Evolutionary conservation across 2,888 invertebrate genomes (phyloP).

Genomic region (Galerucella pusilla): DNA sequence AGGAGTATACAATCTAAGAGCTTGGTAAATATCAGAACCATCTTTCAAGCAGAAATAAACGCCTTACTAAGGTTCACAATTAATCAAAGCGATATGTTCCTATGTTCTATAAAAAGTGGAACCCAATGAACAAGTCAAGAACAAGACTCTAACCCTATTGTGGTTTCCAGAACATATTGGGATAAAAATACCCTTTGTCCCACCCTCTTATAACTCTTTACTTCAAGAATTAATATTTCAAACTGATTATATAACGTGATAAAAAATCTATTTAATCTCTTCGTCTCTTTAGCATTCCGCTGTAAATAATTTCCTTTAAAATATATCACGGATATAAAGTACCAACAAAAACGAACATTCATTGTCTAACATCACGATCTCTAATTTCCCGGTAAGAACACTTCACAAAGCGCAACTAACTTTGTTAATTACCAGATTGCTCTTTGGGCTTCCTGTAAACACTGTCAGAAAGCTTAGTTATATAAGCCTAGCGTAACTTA

Average conservation of each 20-base stretch:
- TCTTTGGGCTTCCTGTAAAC: conserved; percentile 37
- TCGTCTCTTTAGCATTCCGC: not conserved
- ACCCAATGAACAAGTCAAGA: too few species aligned
- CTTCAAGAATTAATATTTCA: not conserved
- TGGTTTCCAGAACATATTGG: too few species aligned
- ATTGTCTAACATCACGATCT: conserved; percentile 30
- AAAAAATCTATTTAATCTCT: not conserved
- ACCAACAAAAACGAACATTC: conserved; percentile 19
- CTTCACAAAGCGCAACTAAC: conserved; percentile 39
- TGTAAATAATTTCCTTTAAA: conserved; percentile 11
- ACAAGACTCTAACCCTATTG: too few species aligned
- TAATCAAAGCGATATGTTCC: too few species aligned
- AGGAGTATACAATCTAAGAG: too few species aligned
- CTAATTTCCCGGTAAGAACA: conserved; percentile 36
- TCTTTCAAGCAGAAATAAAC: too few species aligned
- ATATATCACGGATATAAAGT: conserved; percentile 8
- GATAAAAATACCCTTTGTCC: too few species aligned
- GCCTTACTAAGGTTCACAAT: too few species aligned
- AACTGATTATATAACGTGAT: not conserved
- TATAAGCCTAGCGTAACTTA: conserved; percentile 34
- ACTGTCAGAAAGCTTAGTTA: conserved; percentile 35
- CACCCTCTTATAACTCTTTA: not conserved
- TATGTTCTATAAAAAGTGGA: too few species aligned
- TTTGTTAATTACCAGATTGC: conserved; percentile 40
- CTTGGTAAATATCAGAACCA: too few species aligned